Evolutionary conservation across 2,797 vertebrate genomes (phyloP).

Genomic region (Poeciliopsis paucimaculata): DNA sequence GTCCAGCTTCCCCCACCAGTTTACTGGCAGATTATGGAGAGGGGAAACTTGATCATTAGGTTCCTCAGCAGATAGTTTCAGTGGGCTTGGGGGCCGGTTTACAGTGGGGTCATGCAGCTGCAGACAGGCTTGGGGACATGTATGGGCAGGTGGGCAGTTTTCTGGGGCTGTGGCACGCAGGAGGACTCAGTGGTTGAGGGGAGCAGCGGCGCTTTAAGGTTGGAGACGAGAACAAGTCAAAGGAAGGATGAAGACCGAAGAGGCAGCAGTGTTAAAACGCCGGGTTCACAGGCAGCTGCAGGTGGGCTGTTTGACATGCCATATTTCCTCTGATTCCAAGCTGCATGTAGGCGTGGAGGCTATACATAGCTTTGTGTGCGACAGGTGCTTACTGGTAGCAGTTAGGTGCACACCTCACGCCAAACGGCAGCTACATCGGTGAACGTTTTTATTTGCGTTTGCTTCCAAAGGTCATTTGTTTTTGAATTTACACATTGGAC

Average conservation of each 20-base stretch:
- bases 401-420: conserved; percentile 28
- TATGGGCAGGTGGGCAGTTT: conserved; percentile 48
- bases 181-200: background rate
- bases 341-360: conserved; percentile 47
- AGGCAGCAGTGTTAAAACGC: conserved; percentile 28
- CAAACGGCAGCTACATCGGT: conserved; percentile 23
- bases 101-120: conserved; percentile 31
- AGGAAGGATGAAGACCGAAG: conserved; percentile 30
- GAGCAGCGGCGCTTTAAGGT: background rate
- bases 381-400: conserved; percentile 46
- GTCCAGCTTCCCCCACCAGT: conserved; percentile 18
- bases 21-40: conserved; percentile 49
- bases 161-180: background rate
- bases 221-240: conserved; percentile 11
- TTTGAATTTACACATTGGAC: conserved; percentile 9
- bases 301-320: conserved; percentile 54
- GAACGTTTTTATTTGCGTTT: conserved; percentile 10
- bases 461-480: background rate
- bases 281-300: conserved; percentile 55
- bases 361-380: conserved; percentile 45
- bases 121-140: conserved; percentile 25
- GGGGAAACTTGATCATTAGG: conserved; percentile 62
- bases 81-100: conserved; percentile 23
- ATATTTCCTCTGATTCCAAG: conserved; percentile 28
- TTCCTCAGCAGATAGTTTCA: conserved; percentile 7